Percentiles rank a stretch among this genome's conserved stretches.
phyloP scores from a whole-genome alignment of 2,888 invertebrate genomes.

The Synanthedon vespiformis region DNA sequence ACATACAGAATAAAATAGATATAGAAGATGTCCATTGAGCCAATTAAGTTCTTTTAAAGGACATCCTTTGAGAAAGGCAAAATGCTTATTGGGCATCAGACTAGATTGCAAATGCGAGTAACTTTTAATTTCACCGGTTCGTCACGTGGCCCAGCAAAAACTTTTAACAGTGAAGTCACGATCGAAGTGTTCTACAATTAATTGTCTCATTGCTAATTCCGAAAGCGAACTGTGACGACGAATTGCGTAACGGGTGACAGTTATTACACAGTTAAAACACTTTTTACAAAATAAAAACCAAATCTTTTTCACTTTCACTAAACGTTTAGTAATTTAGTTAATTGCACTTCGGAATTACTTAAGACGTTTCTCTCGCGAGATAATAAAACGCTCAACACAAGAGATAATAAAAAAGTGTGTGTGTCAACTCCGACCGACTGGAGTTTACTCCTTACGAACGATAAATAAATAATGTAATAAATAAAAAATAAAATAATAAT shows the following conservation, averaged over 20 bases:
- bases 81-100: too few relatives aligned
- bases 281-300: conserved; percentile 21
- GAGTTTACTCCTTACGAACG: too few relatives aligned
- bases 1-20: too few relatives aligned
- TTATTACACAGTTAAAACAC: conserved; percentile 16
- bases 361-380: too few relatives aligned
- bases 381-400: too few relatives aligned
- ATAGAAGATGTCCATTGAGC: too few relatives aligned
- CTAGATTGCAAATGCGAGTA: background rate
- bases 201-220: conserved; percentile 32
- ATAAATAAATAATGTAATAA: too few relatives aligned
- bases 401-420: too few relatives aligned
- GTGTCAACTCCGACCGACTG: too few relatives aligned
- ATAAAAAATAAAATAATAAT: too few relatives aligned
- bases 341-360: background rate
- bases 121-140: conserved; percentile 37
- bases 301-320: conserved; percentile 13
- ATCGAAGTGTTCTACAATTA: conserved; percentile 16
- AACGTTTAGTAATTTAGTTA: background rate
- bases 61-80: too few relatives aligned
- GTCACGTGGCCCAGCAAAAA: conserved; percentile 19
- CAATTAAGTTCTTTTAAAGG: too few relatives aligned
- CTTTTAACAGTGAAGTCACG: background rate
- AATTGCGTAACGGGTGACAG: conserved; percentile 33
- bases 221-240: conserved; percentile 12